These are phyloP conservation scores for Arothron firmamentum DNA, from an alignment of 2,113 vertebrate species.

Conservation along the genomic window DNA sequence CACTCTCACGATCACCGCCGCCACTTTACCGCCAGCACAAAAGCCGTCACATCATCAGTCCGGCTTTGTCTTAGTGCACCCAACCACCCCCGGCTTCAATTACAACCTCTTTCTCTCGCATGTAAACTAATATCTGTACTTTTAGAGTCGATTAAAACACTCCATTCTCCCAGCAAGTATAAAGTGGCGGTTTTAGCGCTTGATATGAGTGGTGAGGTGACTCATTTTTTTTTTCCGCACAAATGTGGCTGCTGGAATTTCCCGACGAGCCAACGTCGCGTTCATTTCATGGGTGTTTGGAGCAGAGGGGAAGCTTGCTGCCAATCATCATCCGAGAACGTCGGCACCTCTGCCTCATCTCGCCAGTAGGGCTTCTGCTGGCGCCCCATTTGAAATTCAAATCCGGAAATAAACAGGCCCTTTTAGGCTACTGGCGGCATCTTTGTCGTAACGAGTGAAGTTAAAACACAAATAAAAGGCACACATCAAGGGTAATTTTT, in stretches of 20 bases:
- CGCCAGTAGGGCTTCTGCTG: background rate
- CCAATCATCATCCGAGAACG: slow-evolving; percentile 44
- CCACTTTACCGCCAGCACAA: slow-evolving; percentile 45
- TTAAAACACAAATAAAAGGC: background rate
- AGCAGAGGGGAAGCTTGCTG: slow-evolving; percentile 25
- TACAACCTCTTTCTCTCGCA: slow-evolving; percentile 35
- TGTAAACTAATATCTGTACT: slow-evolving; percentile 45
- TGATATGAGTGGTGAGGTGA: background rate
- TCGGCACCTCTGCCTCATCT: slow-evolving; percentile 27
- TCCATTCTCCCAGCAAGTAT: slow-evolving; percentile 13
- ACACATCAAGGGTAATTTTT: slow-evolving; percentile 22
- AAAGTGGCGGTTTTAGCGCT: slow-evolving; percentile 9
- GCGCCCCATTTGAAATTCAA: slow-evolving; percentile 8
- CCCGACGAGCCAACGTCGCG: slow-evolving; percentile 32
- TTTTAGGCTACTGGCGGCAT: background rate
- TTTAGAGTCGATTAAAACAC: slow-evolving; percentile 31
- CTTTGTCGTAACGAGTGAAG: slow-evolving; percentile 7
- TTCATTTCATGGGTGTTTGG: slow-evolving; percentile 32
- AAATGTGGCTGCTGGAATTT: slow-evolving; percentile 49
- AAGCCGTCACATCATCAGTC: slow-evolving; percentile 43
- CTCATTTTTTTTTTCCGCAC: background rate
- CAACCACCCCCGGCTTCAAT: slow-evolving; percentile 41
- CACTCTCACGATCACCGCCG: slow-evolving; percentile 30
- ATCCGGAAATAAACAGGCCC: background rate
- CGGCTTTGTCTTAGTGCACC: slow-evolving; percentile 45